Conservation (phyloP, 2,888 invertebrate species). For the Pegoplata infirma region DNA sequence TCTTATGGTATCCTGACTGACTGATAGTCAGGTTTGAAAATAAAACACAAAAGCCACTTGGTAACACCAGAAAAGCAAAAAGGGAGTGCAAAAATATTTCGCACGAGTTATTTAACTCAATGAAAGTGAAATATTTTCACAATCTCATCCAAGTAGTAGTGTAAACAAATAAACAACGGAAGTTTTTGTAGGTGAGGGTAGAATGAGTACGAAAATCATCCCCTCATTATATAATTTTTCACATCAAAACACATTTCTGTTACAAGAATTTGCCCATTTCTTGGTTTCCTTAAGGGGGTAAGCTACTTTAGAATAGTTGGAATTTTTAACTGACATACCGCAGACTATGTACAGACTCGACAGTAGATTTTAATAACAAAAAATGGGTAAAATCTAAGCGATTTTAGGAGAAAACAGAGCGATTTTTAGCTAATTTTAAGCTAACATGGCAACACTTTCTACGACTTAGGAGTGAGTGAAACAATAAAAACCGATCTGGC, state of each 20-base stretch:
- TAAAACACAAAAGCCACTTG: slow-evolving; percentile 6
- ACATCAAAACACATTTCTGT: slow-evolving; percentile 34
- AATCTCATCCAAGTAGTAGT: slow-evolving; percentile 7
- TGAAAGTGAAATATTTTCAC: slow-evolving; percentile 46
- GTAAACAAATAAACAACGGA: slow-evolving; percentile 36
- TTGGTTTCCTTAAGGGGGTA: slow-evolving; percentile 59
- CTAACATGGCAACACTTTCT: too few relatives aligned
- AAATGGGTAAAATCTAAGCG: too few relatives aligned
- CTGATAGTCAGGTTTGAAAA: slow-evolving; percentile 40
- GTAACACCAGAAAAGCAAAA: neutral
- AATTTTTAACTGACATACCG: too few relatives aligned
- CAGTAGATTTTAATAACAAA: too few relatives aligned
- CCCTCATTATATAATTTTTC: slow-evolving; percentile 35
- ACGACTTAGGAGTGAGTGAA: too few relatives aligned
- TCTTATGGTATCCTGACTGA: slow-evolving; percentile 61
- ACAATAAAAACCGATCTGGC: too few relatives aligned
- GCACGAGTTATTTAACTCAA: slow-evolving; percentile 60
- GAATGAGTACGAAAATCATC: slow-evolving; percentile 36
- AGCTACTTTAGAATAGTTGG: too few relatives aligned
- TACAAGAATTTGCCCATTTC: slow-evolving; percentile 54
- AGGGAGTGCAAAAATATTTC: slow-evolving; percentile 57
- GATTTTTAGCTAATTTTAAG: too few relatives aligned
- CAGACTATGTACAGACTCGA: too few relatives aligned
- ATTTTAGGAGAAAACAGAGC: too few relatives aligned
- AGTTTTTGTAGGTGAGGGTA: slow-evolving; percentile 58